Evolutionary conservation across 2,888 invertebrate genomes (phyloP).

Genomic region (Hypena proboscidalis): DNA sequence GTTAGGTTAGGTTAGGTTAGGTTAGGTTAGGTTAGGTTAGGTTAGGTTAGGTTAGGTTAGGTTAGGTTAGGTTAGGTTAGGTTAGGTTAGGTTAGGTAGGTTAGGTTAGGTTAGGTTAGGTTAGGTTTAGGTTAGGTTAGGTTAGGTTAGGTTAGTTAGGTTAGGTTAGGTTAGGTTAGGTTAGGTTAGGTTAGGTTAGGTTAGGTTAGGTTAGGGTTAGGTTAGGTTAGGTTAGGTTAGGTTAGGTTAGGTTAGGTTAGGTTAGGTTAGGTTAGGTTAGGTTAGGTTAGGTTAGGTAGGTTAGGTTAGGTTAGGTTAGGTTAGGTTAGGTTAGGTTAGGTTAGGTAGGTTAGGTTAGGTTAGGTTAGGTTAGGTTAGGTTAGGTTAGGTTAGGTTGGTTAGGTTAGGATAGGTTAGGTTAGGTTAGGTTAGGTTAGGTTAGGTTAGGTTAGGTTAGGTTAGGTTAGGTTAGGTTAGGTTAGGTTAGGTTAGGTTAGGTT

Average conservation of each 20-base stretch:
- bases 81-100: conserved; percentile 15
- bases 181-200: conserved; percentile 16
- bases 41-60: conserved; percentile 5
- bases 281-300: conserved; percentile 16
- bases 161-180: conserved; percentile 15
- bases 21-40: conserved; percentile 26
- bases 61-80: conserved; percentile 11
- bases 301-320: conserved; percentile 9
- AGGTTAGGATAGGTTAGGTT: conserved; percentile 25
- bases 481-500: conserved; percentile 28
- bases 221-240: conserved; percentile 23
- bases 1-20: conserved; percentile 27
- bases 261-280: conserved; percentile 19
- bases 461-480: conserved; percentile 16
- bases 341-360: conserved; percentile 16
- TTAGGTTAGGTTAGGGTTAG: conserved; percentile 27
- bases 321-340: conserved; percentile 16
- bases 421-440: conserved; percentile 18
- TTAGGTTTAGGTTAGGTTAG: conserved; percentile 15
- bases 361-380: conserved; percentile 12
- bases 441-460: conserved; percentile 16
- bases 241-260: conserved; percentile 23
- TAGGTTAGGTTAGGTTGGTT: conserved; percentile 24
- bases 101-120: conserved; percentile 18
- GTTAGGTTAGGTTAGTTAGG: conserved; percentile 8